phyloP scores from a whole-genome alignment of 2,888 invertebrate genomes.

The Nomada hirtipes region DNA sequence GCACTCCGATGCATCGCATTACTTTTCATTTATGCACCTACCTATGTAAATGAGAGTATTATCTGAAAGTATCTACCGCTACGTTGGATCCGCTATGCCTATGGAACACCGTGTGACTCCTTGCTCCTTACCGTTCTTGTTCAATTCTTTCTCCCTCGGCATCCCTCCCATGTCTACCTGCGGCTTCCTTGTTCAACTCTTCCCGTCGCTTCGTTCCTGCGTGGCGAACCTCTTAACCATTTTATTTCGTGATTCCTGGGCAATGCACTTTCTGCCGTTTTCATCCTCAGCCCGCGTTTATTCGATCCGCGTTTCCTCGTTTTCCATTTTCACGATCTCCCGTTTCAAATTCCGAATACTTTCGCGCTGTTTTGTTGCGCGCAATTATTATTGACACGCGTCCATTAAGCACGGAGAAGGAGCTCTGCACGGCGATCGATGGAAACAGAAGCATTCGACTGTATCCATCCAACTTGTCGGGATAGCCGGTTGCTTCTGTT shows the following conservation, averaged over 20 bases:
- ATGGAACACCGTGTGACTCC: conserved; percentile 78
- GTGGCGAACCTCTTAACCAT: conserved; percentile 33
- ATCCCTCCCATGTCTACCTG: conserved; percentile 2
- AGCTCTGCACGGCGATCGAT: conserved; percentile 3
- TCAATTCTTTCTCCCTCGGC: conserved; percentile 52
- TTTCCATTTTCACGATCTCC: conserved; percentile 31
- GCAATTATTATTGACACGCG: not conserved
- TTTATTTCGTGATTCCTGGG: conserved; percentile 55
- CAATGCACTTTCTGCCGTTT: not conserved
- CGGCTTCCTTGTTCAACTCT: conserved; percentile 35
- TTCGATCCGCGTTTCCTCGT: conserved; percentile 1
- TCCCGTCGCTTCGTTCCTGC: conserved; percentile 26
- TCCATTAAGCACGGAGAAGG: not conserved
- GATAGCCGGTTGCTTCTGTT: conserved; percentile 26
- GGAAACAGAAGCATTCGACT: conserved; percentile 18
- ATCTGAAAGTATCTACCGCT: conserved; percentile 79
- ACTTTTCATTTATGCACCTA: conserved; percentile 68
- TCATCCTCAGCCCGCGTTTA: conserved; percentile 4
- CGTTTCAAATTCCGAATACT: conserved; percentile 12
- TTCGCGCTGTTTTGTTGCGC: not conserved
- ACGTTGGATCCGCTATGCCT: conserved; percentile 74
- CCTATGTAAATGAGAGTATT: conserved; percentile 79
- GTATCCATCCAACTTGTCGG: conserved; percentile 29
- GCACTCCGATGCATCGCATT: conserved; percentile 55
- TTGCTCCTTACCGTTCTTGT: conserved; percentile 69